These are phyloP conservation scores for Mus musculus DNA, from an alignment of 2,113 vertebrate genomes.

Conservation along the genomic window DNA sequence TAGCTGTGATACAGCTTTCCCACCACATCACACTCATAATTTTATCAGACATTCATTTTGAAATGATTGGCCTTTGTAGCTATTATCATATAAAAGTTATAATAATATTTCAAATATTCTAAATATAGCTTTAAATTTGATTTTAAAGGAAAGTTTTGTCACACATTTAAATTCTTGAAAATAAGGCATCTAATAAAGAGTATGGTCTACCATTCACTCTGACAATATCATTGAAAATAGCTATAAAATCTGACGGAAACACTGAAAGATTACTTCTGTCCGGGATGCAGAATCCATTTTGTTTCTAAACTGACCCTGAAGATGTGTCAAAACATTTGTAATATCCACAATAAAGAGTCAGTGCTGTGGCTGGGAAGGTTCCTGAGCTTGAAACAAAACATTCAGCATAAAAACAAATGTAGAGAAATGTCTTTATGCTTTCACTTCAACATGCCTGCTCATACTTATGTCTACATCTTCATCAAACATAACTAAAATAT, in stretches of 20 bases:
- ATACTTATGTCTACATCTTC: conserved; percentile 70
- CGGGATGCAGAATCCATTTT: conserved; percentile 83
- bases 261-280: conserved; percentile 85
- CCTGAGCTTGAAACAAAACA: conserved; percentile 82
- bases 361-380: conserved; percentile 77
- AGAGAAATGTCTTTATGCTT: conserved; percentile 79
- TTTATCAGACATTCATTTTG: conserved; percentile 42
- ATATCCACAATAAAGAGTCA: conserved; percentile 85
- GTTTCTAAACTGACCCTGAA: conserved; percentile 87
- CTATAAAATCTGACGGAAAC: conserved; percentile 85
- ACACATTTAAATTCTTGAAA: conserved; percentile 82
- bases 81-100: conserved; percentile 46
- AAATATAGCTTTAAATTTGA: conserved; percentile 71
- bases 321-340: conserved; percentile 87
- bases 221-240: conserved; percentile 80
- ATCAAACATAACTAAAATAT: conserved; percentile 46
- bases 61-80: neutral
- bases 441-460: conserved; percentile 73
- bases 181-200: conserved; percentile 73
- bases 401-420: conserved; percentile 70
- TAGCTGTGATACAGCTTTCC: neutral
- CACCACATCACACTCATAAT: neutral
- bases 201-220: conserved; percentile 79
- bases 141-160: conserved; percentile 81
- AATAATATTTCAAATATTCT: conserved; percentile 32